A percentile compares a stretch with the other conserved stretches of the same genome.
Evolutionary conservation across 2,888 invertebrate species (phyloP).

Genomic region (Lasioglossum leucozonium): DNA sequence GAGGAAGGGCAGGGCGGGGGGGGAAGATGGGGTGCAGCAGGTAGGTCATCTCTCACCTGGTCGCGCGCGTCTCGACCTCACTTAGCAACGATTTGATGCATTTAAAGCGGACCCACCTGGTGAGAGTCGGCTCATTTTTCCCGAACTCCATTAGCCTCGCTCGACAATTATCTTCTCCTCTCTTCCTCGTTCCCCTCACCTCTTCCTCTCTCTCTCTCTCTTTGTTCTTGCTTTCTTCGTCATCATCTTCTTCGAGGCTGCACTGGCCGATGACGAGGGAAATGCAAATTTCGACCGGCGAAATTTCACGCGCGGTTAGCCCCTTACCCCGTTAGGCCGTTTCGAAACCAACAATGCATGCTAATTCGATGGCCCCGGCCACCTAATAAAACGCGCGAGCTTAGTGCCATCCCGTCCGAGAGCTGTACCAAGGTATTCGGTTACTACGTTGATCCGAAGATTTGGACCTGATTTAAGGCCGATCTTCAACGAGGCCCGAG

Average conservation of each 20-base stretch:
- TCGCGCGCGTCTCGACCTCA: conserved; percentile 65
- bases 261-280: conserved; percentile 64
- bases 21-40: conserved; percentile 13
- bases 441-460: conserved; percentile 23
- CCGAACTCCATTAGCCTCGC: conserved; percentile 76
- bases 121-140: conserved; percentile 73
- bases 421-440: conserved; percentile 4
- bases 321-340: not conserved
- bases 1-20: not conserved
- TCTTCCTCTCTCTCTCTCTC: not conserved
- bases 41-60: conserved; percentile 67
- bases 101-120: conserved; percentile 78
- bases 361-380: conserved; percentile 43
- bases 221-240: not conserved
- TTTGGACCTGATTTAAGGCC: conserved; percentile 26
- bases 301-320: conserved; percentile 58
- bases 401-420: not conserved
- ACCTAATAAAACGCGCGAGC: conserved; percentile 48
- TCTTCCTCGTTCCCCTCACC: conserved; percentile 50
- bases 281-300: conserved; percentile 66
- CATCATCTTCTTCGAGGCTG: conserved; percentile 10
- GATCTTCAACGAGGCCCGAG: conserved; percentile 1
- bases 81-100: conserved; percentile 76
- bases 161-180: conserved; percentile 73
- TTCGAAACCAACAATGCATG: conserved; percentile 34